These are phyloP conservation scores for Acanthopleura granulata DNA, from an alignment of 2,888 invertebrate species.

Conservation along the genomic window DNA sequence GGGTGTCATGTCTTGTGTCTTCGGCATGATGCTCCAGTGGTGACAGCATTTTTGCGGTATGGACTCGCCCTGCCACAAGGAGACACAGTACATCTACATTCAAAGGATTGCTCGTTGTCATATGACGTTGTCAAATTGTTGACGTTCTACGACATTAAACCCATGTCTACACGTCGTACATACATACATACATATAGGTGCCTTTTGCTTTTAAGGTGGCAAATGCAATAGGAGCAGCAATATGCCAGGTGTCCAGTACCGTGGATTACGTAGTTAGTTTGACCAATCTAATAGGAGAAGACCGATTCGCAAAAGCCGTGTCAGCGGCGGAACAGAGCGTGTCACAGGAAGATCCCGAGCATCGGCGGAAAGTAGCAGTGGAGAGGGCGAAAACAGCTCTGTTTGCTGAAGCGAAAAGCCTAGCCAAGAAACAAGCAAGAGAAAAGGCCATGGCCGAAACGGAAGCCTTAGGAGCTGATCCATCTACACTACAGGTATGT, in stretches of 20 bases:
- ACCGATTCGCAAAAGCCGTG: slow-evolving; percentile 29
- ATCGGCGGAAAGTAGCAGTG: background rate
- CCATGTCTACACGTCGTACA: too few relatives aligned
- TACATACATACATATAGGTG: too few relatives aligned
- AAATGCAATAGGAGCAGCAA: slow-evolving; percentile 66
- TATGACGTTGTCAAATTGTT: too few relatives aligned
- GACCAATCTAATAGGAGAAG: slow-evolving; percentile 32
- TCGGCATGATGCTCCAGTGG: too few relatives aligned
- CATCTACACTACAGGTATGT: slow-evolving; percentile 7
- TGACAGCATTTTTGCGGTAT: too few relatives aligned
- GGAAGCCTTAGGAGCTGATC: slow-evolving; percentile 27
- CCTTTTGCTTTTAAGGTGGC: slow-evolving; percentile 47
- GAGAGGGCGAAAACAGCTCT: background rate
- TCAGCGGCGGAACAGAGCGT: slow-evolving; percentile 5
- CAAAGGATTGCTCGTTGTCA: too few relatives aligned
- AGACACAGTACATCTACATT: too few relatives aligned
- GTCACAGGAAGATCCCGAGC: background rate
- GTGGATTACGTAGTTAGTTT: slow-evolving; percentile 51
- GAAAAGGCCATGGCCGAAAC: slow-evolving; percentile 20
- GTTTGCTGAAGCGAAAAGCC: slow-evolving; percentile 13
- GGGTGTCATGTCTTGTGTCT: too few relatives aligned
- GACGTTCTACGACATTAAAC: too few relatives aligned
- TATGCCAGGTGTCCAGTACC: slow-evolving; percentile 57
- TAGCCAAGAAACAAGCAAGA: background rate
- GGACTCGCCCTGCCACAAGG: too few relatives aligned